phyloP scores from a whole-genome alignment of 2,797 vertebrate genomes.

The Chrysolophus pictus region DNA sequence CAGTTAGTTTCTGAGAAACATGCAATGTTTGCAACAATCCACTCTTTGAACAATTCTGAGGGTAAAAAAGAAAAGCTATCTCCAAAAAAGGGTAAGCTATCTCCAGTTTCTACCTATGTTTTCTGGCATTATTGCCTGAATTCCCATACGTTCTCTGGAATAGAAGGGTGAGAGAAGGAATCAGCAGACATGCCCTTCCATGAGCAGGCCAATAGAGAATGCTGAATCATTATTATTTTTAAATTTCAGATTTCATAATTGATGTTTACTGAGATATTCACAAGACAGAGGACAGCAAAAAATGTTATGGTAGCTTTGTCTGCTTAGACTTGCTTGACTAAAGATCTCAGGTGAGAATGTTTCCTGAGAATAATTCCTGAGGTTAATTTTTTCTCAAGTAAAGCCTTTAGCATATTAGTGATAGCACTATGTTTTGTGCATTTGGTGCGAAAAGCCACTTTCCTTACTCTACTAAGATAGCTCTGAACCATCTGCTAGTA shows the following conservation, averaged over 20 bases:
- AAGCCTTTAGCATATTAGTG: neutral
- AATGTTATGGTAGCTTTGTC: neutral
- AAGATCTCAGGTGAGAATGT: neutral
- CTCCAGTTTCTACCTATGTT: neutral
- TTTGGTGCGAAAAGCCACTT: neutral
- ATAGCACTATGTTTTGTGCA: neutral
- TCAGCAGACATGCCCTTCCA: accelerated
- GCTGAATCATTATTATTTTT: neutral
- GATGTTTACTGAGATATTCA: neutral
- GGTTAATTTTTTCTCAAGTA: neutral
- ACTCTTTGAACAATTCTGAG: neutral
- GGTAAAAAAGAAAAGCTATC: neutral
- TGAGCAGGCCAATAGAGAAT: neutral
- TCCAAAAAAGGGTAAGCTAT: neutral
- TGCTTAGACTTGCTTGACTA: neutral
- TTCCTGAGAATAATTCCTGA: neutral
- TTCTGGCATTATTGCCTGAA: neutral
- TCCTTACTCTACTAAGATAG: neutral
- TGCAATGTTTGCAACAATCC: neutral
- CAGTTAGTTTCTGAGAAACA: neutral
- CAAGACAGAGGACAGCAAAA: neutral
- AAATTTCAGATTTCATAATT: neutral
- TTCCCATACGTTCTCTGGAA: neutral
- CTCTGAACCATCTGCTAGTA: neutral
- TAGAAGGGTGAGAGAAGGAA: neutral